These are phyloP conservation scores for Microctonus hyperodae DNA, from an alignment of 2,888 invertebrate genomes.

Conservation along the genomic window DNA sequence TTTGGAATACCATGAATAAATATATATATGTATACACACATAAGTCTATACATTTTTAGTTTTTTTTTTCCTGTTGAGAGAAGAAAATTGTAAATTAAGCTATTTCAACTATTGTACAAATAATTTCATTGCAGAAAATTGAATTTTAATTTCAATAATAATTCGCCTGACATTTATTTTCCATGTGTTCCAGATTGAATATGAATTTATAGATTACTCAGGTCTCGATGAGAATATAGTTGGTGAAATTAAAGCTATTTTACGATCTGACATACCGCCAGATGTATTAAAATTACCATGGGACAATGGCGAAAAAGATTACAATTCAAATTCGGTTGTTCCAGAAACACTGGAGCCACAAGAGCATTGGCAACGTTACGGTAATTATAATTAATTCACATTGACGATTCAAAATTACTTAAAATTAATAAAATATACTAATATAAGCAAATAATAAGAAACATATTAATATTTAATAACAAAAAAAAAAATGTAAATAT, in stretches of 20 bases:
- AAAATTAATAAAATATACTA: not conserved
- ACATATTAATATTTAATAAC: not conserved
- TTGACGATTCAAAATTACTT: not conserved
- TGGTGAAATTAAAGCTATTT: conserved; percentile 48
- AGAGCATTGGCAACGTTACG: conserved; percentile 53
- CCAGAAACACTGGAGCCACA: conserved; percentile 42
- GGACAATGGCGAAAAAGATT: conserved; percentile 49
- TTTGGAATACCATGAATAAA: not conserved
- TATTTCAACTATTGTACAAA: too few relatives aligned
- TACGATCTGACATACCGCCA: conserved; percentile 44
- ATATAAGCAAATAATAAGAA: too few relatives aligned
- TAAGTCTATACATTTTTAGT: too few relatives aligned
- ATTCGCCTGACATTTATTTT: not conserved
- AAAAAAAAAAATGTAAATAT: not conserved
- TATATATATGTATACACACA: too few relatives aligned
- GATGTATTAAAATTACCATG: conserved; percentile 53
- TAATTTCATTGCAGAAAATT: too few relatives aligned
- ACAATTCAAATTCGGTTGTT: conserved; percentile 38
- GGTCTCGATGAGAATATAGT: conserved; percentile 50
- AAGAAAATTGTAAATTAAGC: too few relatives aligned
- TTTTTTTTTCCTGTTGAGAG: too few relatives aligned
- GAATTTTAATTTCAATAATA: not conserved
- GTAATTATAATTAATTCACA: conserved; percentile 37
- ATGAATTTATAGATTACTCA: conserved; percentile 52
- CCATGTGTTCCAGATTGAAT: conserved; percentile 47